Conservation (phyloP, 2,113 vertebrate genomes). For the Percopsis transmontana region DNA sequence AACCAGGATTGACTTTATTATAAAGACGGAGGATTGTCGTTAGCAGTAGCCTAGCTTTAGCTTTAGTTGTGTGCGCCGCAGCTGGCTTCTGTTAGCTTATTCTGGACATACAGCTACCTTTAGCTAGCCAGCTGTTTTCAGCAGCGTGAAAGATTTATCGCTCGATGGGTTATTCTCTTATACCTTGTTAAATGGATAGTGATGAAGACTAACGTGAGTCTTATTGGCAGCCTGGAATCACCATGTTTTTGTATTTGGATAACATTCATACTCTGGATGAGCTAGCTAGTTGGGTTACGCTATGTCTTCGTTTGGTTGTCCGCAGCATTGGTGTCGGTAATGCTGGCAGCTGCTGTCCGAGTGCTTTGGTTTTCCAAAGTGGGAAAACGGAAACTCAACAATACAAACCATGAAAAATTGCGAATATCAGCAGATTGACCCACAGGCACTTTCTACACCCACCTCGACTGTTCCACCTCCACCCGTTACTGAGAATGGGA, state of each 20-base stretch:
- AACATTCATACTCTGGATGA: not conserved
- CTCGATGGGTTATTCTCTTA: too few relatives aligned
- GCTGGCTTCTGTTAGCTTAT: too few relatives aligned
- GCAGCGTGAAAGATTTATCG: too few relatives aligned
- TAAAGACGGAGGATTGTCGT: too few relatives aligned
- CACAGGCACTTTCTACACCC: slow-evolving; percentile 65
- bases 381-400: slow-evolving; percentile 17
- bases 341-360: slow-evolving; percentile 19
- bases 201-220: slow-evolving; percentile 7
- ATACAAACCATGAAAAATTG: slow-evolving; percentile 77
- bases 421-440: slow-evolving; percentile 87
- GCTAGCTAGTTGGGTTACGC: slow-evolving; percentile 34
- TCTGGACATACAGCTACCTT: too few relatives aligned
- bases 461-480: slow-evolving; percentile 54
- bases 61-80: too few relatives aligned
- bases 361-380: slow-evolving; percentile 13
- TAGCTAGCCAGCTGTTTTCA: too few relatives aligned
- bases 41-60: too few relatives aligned
- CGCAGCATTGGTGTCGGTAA: slow-evolving; percentile 27
- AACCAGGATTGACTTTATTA: too few relatives aligned
- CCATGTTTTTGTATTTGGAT: slow-evolving; percentile 18
- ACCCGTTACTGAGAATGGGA: slow-evolving; percentile 28
- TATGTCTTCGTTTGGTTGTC: slow-evolving; percentile 3
- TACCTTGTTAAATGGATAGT: not conserved
- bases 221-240: slow-evolving; percentile 2